phyloP scores from a whole-genome alignment of 2,797 vertebrate genomes.

The Rachycentron canadum region DNA sequence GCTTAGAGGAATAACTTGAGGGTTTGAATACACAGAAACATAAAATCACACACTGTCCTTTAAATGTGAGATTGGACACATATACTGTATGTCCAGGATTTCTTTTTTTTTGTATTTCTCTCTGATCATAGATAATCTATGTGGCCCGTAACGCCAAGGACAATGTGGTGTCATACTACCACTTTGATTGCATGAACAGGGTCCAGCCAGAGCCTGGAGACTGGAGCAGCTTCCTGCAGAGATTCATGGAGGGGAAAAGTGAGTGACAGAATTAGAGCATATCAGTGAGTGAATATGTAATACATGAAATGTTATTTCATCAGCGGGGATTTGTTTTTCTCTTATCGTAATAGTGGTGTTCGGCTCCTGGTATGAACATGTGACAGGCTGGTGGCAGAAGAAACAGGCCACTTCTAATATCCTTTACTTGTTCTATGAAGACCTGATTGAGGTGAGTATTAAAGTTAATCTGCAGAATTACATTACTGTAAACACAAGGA shows the following conservation, averaged over 20 bases:
- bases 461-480: not conserved
- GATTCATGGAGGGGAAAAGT: constrained; percentile 78
- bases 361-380: constrained; percentile 86
- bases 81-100: not conserved
- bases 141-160: constrained; percentile 93
- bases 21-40: too few species aligned
- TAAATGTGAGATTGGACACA: too few species aligned
- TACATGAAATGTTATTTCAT: not conserved
- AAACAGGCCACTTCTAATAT: constrained; percentile 78
- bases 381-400: constrained; percentile 86
- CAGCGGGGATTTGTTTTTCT: not conserved
- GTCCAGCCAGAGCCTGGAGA: constrained; percentile 85
- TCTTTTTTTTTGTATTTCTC: not conserved
- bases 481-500: not conserved
- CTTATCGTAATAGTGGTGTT: constrained; percentile 71
- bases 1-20: too few species aligned
- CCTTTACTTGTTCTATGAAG: constrained; percentile 88
- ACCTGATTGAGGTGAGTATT: constrained; percentile 84
- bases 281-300: not conserved
- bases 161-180: constrained; percentile 88
- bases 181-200: constrained; percentile 89
- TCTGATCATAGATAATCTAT: constrained; percentile 80
- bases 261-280: constrained; percentile 20
- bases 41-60: too few species aligned
- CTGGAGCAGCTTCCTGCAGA: constrained; percentile 81